Base-by-base conservation (phyloP, 2,888 invertebrate genomes). In the Cantharis rufa region DNA sequence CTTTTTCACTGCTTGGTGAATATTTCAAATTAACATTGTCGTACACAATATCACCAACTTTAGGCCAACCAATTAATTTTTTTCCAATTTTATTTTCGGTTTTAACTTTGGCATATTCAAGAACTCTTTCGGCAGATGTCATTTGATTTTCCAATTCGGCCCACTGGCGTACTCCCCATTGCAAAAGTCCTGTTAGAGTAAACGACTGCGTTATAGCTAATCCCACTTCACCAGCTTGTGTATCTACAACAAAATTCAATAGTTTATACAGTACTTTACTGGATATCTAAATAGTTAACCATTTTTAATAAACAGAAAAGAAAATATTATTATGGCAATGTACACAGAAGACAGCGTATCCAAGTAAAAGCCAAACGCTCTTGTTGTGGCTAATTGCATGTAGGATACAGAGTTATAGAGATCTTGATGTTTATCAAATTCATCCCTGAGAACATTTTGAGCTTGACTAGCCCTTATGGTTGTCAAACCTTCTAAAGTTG, bases 121-220 rank as follows among this genome's bases (percentile, higher is more conserved):
- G 70, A 0, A 94, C 91, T 86, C 97, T 91, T 88, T 98, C 98
- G 0, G 98, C 97, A 11, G 95, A 94, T 2, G 95, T 96, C 95
- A 96, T 95, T 82, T 93, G 93, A 84, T 95, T 96, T 86, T 88
- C 88, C 16, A 88, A 87, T 87, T 98, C 98, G 0, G 97, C 96
- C 83, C 96, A 96, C 87, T 98, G 98, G 3, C 98, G 90, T 80
- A 92, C 90, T 10, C 90, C 91, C 91, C 92, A 92, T 85, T 92
- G 92, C 81, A 92, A 81, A 86, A 90, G 88, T 11, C 95, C 94
- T 0, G 94, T 94, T 74, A 95, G 90, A 0, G 93, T 92, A 88
- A 95, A 94, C 61, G 94, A 94, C 85, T 95, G 94, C 0, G 95
- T 95, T 76, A 95, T 94, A n/a, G 95, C 94, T 72, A 95, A 86